phyloP scores from a whole-genome alignment of 2,888 invertebrate genomes.

The Drosophila macrothrix region DNA sequence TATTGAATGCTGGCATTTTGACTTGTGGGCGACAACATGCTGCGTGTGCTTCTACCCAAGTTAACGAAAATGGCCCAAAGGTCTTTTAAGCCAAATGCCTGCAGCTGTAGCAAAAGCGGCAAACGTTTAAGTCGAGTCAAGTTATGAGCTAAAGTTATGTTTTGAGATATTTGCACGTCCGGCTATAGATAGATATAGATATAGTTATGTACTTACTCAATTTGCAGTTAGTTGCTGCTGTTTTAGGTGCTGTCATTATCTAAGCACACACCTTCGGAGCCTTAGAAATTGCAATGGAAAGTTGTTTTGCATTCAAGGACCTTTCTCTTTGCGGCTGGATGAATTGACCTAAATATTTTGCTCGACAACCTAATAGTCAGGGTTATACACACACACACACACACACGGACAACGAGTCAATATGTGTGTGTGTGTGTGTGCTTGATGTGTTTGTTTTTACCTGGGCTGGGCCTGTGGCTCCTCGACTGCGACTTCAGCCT shows the following conservation, averaged over 20 bases:
- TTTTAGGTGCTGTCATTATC: slow-evolving; percentile 26
- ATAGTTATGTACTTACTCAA: not conserved
- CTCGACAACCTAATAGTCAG: slow-evolving; percentile 84
- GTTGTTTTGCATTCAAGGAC: slow-evolving; percentile 85
- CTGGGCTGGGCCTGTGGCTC: slow-evolving; percentile 53
- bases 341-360: slow-evolving; percentile 85
- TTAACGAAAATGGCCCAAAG: slow-evolving; percentile 31
- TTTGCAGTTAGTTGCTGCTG: not conserved
- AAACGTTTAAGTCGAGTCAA: slow-evolving; percentile 2
- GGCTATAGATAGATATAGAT: not conserved
- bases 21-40: slow-evolving; percentile 39
- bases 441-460: slow-evolving; percentile 40
- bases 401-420: slow-evolving; percentile 5
- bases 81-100: slow-evolving; percentile 27
- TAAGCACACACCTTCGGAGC: slow-evolving; percentile 72
- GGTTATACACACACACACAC: slow-evolving; percentile 74
- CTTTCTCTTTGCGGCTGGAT: slow-evolving; percentile 83
- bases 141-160: slow-evolving; percentile 1
- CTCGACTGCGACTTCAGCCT: slow-evolving; percentile 33
- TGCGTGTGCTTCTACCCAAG: slow-evolving; percentile 27
- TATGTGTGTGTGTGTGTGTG: slow-evolving; percentile 13
- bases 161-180: not conserved
- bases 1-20: slow-evolving; percentile 60
- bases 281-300: slow-evolving; percentile 81
- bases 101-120: slow-evolving; percentile 6